A percentile compares a stretch with the other conserved stretches of the same genome.
phyloP scores from a whole-genome alignment of 2,888 invertebrate genomes.

The Mellilla xanthometata region DNA sequence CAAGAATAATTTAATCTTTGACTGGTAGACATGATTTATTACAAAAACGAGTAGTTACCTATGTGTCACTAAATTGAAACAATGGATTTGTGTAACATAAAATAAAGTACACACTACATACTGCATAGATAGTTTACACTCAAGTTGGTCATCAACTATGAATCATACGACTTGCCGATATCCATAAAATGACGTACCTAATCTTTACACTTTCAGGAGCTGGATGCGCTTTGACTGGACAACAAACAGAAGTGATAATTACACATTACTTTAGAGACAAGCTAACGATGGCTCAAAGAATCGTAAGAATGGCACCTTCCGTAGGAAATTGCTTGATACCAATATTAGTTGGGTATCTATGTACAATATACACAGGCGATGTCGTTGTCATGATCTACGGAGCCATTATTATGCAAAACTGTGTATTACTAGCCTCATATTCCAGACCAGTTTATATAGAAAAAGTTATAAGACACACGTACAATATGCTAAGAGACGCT shows the following conservation, averaged over 20 bases:
- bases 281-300: conserved; percentile 72
- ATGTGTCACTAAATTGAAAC: no score
- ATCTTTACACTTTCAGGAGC: conserved; percentile 64
- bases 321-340: conserved; percentile 80
- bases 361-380: conserved; percentile 63
- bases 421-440: conserved; percentile 76
- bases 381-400: conserved; percentile 81
- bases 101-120: conserved; percentile 17
- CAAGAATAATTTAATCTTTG: background rate
- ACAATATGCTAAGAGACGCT: conserved; percentile 70
- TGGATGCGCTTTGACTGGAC: conserved; percentile 80
- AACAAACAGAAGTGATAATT: conserved; percentile 82
- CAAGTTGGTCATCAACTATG: conserved; percentile 25
- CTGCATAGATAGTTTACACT: conserved; percentile 18
- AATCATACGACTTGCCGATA: conserved; percentile 11
- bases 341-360: conserved; percentile 73
- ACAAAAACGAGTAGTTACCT: no score
- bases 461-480: conserved; percentile 67
- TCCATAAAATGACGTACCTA: background rate
- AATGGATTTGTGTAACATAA: conserved; percentile 23
- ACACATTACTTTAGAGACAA: conserved; percentile 83
- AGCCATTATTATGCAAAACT: conserved; percentile 82
- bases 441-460: conserved; percentile 80
- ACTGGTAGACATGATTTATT: conserved; percentile 11
- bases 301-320: conserved; percentile 76